Percentiles rank a stretch among this genome's conserved stretches.
These are phyloP conservation scores for Varanus salvator DNA, from an alignment of 2,113 vertebrate species.

Conservation along the genomic window DNA sequence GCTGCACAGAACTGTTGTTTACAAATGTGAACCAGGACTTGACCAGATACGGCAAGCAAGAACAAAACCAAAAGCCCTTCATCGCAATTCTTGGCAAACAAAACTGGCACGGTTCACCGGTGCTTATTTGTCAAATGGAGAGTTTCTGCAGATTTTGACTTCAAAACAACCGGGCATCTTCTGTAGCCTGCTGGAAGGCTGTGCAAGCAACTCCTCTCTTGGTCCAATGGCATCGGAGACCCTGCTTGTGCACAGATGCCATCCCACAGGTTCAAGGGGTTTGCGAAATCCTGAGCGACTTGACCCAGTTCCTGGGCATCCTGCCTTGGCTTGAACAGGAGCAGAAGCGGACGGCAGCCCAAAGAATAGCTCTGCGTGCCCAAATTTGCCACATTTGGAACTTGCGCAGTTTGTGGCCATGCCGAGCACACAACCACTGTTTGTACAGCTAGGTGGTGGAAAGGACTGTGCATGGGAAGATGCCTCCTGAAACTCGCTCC, in stretches of 20 bases:
- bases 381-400: not conserved
- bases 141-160: not conserved
- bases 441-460: not conserved
- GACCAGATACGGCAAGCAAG: not conserved
- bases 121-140: not conserved
- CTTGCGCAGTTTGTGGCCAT: not conserved
- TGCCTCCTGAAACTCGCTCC: not conserved
- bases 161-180: not conserved
- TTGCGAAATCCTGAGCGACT: not conserved
- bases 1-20: not conserved
- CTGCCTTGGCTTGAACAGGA: not conserved
- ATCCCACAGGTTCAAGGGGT: not conserved
- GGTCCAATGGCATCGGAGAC: not conserved
- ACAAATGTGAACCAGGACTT: fast-evolving
- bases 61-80: not conserved
- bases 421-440: not conserved
- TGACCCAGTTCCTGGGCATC: not conserved
- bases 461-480: not conserved
- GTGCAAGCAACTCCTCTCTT: not conserved
- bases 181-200: not conserved
- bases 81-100: not conserved
- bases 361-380: not conserved
- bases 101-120: not conserved
- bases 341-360: not conserved
- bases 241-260: not conserved